Percentiles rank a stretch among this genome's conserved stretches.
These are phyloP conservation scores for Paraescarpia echinospica DNA, from an alignment of 1,140 invertebrate species.

Conservation along the genomic window DNA sequence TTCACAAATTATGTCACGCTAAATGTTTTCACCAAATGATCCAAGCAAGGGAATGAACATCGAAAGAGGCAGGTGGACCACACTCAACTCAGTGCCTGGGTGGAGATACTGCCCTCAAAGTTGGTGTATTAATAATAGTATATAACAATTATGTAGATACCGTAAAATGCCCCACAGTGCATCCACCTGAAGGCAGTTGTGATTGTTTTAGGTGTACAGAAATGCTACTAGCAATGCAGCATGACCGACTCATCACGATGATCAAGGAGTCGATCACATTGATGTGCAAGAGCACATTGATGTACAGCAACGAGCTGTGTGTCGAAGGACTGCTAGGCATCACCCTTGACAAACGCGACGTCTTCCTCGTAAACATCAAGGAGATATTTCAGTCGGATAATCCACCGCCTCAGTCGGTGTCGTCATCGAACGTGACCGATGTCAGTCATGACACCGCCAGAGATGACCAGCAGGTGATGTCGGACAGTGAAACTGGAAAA, in stretches of 20 bases:
- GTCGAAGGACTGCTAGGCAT: constrained; percentile 28
- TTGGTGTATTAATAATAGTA: no score
- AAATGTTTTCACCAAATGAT: no score
- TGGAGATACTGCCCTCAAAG: no score
- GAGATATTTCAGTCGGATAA: constrained; percentile 17
- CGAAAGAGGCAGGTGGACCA: no score
- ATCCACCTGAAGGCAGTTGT: neutral
- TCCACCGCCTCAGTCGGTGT: neutral
- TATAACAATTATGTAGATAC: no score
- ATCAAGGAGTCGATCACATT: constrained; percentile 25
- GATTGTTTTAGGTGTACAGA: neutral
- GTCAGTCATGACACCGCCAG: neutral
- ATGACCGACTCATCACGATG: constrained; percentile 25
- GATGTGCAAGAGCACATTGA: constrained; percentile 28
- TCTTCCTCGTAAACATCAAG: constrained; percentile 31
- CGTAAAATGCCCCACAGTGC: no score
- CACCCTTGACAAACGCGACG: constrained; percentile 29
- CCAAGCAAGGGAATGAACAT: no score
- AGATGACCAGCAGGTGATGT: constrained; percentile 3
- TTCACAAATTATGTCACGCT: no score
- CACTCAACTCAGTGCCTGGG: no score
- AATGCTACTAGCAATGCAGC: neutral
- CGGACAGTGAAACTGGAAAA: neutral
- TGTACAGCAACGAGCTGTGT: constrained; percentile 24
- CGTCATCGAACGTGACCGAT: neutral